A percentile compares a stretch with the other conserved stretches of the same genome.
Evolutionary conservation across 2,113 vertebrate species (phyloP).

Genomic region (Barbus barbus): DNA sequence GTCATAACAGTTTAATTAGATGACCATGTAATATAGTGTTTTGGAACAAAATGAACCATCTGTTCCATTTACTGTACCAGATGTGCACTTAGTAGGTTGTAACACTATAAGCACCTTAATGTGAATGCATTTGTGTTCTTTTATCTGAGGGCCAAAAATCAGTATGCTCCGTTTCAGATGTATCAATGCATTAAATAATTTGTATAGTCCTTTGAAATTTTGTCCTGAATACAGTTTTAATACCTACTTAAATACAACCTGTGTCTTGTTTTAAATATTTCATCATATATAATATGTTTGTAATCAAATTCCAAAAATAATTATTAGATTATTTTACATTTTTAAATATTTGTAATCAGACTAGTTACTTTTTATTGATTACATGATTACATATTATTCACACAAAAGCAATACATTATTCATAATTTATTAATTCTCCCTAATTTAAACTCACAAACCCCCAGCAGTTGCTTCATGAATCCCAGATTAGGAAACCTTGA

Average conservation of each 20-base stretch:
- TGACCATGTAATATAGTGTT: neutral
- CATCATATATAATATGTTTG: too few relatives aligned
- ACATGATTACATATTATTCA: too few relatives aligned
- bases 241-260: too few relatives aligned
- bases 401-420: too few relatives aligned
- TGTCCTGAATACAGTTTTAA: too few relatives aligned
- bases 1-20: neutral
- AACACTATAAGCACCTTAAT: constrained; percentile 13
- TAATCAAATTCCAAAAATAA: neutral
- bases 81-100: constrained; percentile 1
- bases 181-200: neutral
- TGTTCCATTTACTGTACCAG: neutral
- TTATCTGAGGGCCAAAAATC: constrained; percentile 1
- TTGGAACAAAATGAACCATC: neutral
- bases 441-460: too few relatives aligned
- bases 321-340: neutral
- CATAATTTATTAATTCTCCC: too few relatives aligned
- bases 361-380: too few relatives aligned
- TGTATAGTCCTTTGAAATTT: neutral
- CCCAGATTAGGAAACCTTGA: too few relatives aligned
- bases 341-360: too few relatives aligned
- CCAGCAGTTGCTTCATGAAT: too few relatives aligned
- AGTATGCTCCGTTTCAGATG: neutral
- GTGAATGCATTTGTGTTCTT: neutral
- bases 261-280: too few relatives aligned